Percentiles rank a stretch among this genome's conserved stretches.
Conservation (phyloP, 2,113 vertebrate genomes). For the Columba janthina region DNA sequence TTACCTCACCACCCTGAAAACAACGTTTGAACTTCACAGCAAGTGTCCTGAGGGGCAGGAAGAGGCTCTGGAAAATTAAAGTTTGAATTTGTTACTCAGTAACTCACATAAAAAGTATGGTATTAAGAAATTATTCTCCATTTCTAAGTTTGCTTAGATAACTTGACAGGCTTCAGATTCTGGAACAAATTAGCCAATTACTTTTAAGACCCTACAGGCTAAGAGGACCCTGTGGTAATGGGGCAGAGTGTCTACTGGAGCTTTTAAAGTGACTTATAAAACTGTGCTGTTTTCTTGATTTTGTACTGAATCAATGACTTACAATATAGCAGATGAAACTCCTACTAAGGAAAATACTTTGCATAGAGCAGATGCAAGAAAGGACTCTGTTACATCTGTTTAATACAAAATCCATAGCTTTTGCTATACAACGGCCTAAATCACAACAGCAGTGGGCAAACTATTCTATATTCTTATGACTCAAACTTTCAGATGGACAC, state of each 20-base stretch:
- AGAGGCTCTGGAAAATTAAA: slow-evolving; percentile 24
- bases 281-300: background rate
- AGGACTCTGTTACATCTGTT: background rate
- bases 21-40: slow-evolving; percentile 32
- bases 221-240: background rate
- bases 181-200: background rate
- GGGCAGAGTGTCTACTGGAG: background rate
- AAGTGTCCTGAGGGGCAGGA: slow-evolving; percentile 24
- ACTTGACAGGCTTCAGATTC: background rate
- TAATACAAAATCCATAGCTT: background rate
- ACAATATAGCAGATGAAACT: background rate
- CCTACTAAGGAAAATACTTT: background rate
- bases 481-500: background rate
- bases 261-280: background rate
- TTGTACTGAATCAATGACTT: background rate
- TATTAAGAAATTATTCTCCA: background rate
- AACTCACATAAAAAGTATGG: background rate
- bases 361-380: background rate
- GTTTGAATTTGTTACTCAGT: background rate
- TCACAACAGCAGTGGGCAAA: background rate
- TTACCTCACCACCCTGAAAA: slow-evolving; percentile 51
- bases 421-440: background rate
- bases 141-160: background rate
- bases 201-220: background rate
- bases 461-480: background rate